Conservation (phyloP, 2,113 vertebrate genomes). For the Canis aureus region DNA sequence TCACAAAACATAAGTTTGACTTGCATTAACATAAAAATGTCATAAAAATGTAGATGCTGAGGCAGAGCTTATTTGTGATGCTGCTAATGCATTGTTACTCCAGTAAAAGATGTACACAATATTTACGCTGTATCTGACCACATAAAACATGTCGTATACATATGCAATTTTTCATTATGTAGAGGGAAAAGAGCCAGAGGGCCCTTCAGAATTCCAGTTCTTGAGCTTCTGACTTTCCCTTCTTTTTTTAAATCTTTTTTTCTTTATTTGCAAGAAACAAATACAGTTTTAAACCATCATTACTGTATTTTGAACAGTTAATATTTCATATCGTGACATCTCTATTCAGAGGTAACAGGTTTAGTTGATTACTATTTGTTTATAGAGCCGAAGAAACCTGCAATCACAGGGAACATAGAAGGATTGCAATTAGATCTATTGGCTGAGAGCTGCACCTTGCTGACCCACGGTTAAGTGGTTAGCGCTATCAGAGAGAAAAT, state of each 20-base stretch:
- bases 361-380: conserved; percentile 95
- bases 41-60: conserved; percentile 88
- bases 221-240: conserved; percentile 82
- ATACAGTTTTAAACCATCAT: conserved; percentile 89
- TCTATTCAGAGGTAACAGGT: conserved; percentile 92
- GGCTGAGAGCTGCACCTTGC: conserved; percentile 92
- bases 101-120: conserved; percentile 87
- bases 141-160: conserved; percentile 87
- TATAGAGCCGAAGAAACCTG: conserved; percentile 95
- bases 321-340: conserved; percentile 92
- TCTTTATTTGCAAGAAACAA: conserved; percentile 89
- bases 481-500: conserved; percentile 92
- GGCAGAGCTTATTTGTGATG: conserved; percentile 87
- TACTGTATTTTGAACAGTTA: conserved; percentile 91
- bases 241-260: conserved; percentile 72
- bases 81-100: conserved; percentile 87
- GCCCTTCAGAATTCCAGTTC: conserved; percentile 84
- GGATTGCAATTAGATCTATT: conserved; percentile 96
- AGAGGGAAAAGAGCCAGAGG: conserved; percentile 85
- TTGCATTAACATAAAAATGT: conserved; percentile 86
- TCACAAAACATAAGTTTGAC: conserved; percentile 84
- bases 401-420: conserved; percentile 94
- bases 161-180: conserved; percentile 88
- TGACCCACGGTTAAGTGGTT: conserved; percentile 93
- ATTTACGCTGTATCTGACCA: conserved; percentile 90